Conservation (phyloP, 2,797 vertebrate genomes). For the Manis javanica region DNA sequence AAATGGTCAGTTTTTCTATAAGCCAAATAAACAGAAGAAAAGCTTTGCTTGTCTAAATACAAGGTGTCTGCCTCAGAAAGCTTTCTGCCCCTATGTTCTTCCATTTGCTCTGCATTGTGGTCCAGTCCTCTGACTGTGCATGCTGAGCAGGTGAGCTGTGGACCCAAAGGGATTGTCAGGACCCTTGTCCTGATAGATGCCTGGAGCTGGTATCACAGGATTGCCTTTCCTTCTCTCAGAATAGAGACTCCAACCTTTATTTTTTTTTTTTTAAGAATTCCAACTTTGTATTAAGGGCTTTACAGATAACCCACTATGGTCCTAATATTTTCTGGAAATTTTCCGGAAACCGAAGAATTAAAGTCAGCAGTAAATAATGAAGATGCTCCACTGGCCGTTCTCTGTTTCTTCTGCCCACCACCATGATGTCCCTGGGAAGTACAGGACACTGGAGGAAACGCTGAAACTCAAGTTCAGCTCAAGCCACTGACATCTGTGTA, state of each 20-base stretch:
- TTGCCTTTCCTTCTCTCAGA: background rate
- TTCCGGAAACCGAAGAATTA: background rate
- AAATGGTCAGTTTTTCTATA: background rate
- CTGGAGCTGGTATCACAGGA: background rate
- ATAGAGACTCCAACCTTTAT: background rate
- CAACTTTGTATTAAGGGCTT: background rate
- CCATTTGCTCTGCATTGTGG: rapidly evolving
- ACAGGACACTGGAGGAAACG: background rate
- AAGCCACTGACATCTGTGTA: background rate
- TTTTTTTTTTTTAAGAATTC: background rate
- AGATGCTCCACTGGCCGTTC: too few relatives aligned
- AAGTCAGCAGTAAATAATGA: background rate
- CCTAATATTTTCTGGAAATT: background rate
- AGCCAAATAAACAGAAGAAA: background rate
- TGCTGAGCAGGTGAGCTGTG: background rate
- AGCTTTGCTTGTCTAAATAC: too few relatives aligned
- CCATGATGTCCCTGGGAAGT: background rate
- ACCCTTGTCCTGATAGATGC: too few relatives aligned
- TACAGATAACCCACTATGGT: background rate
- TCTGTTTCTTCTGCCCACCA: background rate
- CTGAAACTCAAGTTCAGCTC: background rate
- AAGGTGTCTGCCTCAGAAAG: rapidly evolving
- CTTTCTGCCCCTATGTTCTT: background rate
- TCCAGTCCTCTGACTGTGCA: background rate
- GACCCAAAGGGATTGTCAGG: background rate